Conservation (phyloP, 2,888 invertebrate genomes). For the Phytoseiulus persimilis region DNA sequence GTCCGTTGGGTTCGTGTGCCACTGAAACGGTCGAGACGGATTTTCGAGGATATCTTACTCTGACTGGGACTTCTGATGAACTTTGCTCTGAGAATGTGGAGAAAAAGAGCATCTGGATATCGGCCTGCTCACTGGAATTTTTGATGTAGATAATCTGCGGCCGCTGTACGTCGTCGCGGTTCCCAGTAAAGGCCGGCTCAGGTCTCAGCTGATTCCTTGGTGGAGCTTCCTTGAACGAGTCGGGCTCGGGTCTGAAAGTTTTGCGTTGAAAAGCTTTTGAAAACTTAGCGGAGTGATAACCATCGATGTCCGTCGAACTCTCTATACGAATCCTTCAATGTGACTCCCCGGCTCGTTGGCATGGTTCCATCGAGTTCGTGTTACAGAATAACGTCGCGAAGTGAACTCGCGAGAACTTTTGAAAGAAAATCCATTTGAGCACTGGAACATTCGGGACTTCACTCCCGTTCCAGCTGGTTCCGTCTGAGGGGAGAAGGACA, state of each 20-base stretch:
- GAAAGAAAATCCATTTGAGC: too few species aligned
- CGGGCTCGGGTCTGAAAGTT: conserved; percentile 24
- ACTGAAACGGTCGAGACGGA: background rate
- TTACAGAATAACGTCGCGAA: background rate
- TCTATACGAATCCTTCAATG: too few species aligned
- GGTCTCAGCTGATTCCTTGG: conserved; percentile 9
- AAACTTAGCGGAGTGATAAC: background rate
- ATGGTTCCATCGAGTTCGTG: background rate
- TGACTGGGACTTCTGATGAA: too few species aligned
- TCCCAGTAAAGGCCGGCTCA: background rate
- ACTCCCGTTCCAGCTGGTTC: too few species aligned
- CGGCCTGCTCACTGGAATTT: conserved; percentile 6
- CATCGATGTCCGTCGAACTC: background rate
- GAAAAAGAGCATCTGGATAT: too few species aligned
- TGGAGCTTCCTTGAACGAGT: background rate
- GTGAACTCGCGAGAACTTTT: too few species aligned
- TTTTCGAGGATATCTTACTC: too few species aligned
- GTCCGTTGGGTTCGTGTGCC: conserved; percentile 9
- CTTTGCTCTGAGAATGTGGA: too few species aligned
- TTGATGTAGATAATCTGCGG: conserved; percentile 31
- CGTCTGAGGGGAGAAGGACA: too few species aligned
- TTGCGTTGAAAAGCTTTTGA: background rate
- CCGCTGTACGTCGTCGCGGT: background rate
- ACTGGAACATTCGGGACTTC: too few species aligned
- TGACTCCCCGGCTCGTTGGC: background rate